Conservation (phyloP, 92 coral and sea anemone species). For the Blastomussa wellsi region DNA sequence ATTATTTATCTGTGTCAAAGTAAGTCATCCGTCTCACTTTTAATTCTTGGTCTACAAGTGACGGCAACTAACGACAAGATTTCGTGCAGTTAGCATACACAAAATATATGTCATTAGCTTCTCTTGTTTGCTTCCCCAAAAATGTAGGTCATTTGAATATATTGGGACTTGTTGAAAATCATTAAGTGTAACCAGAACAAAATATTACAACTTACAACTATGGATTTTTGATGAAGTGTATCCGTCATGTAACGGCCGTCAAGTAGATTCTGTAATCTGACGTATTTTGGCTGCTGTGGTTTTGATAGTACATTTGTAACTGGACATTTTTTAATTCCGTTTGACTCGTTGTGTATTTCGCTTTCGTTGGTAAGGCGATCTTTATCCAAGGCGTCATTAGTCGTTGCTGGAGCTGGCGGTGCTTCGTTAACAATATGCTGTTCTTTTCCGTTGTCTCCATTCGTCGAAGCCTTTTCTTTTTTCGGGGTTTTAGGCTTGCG, state of each 20-base stretch:
- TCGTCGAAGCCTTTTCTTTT: not conserved
- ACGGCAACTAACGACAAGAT: not conserved
- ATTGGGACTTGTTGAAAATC: not conserved
- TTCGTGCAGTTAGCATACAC: not conserved
- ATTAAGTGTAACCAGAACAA: not conserved
- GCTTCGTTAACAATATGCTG: not conserved
- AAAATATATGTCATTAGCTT: no score
- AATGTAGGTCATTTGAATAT: no score
- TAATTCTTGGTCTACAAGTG: not conserved
- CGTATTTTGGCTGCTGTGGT: conserved; percentile 58
- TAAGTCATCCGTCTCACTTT: not conserved
- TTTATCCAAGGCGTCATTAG: not conserved
- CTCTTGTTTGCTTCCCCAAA: no score
- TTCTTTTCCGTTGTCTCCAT: not conserved
- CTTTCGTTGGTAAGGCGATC: not conserved
- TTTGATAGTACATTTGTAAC: not conserved
- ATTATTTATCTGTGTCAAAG: no score
- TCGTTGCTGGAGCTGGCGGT: not conserved
- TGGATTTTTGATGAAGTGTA: conserved; percentile 83
- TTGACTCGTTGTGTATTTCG: conserved; percentile 7
- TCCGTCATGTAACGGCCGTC: conserved; percentile 81
- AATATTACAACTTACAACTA: conserved; percentile 35
- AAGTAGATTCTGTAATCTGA: conserved; percentile 74
- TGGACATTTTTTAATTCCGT: conserved; percentile 17
- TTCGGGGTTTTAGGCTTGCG: not conserved